phyloP scores from a whole-genome alignment of 2,797 vertebrate genomes.

The Lutjanus argentimaculatus region DNA sequence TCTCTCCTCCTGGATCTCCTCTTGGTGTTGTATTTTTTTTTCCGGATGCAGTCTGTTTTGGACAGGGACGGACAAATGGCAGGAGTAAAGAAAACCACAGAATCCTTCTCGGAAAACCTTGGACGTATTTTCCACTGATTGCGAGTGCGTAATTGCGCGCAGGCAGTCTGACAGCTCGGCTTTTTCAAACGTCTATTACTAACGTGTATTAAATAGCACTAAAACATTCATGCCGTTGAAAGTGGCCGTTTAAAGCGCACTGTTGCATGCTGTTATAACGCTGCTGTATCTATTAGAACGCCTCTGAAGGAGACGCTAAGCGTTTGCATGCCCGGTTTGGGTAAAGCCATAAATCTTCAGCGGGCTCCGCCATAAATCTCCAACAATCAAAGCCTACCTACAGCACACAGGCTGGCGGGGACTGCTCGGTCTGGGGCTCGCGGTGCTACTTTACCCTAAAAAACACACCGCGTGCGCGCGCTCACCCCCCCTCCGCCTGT shows the following conservation, averaged over 20 bases:
- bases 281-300: background rate
- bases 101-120: constrained; percentile 29
- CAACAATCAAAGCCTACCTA: constrained; percentile 38
- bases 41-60: constrained; percentile 42
- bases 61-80: constrained; percentile 43
- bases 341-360: constrained; percentile 57
- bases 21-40: constrained; percentile 10
- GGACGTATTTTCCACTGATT: constrained; percentile 33
- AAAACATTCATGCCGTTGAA: constrained; percentile 8
- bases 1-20: constrained; percentile 39
- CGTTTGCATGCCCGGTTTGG: constrained; percentile 36
- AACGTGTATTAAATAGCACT: constrained; percentile 9
- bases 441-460: constrained; percentile 65
- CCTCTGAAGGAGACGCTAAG: constrained; percentile 13
- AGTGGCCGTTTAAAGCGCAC: background rate
- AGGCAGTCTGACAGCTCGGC: background rate
- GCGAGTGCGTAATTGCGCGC: constrained; percentile 57
- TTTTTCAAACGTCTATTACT: background rate
- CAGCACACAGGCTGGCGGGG: constrained; percentile 53
- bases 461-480: constrained; percentile 64
- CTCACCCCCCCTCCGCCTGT: constrained; percentile 39
- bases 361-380: constrained; percentile 61
- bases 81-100: constrained; percentile 31
- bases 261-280: background rate
- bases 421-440: constrained; percentile 60